These are phyloP conservation scores for Holacanthella duospinosa DNA, from an alignment of 2,888 invertebrate species.

Conservation along the genomic window DNA sequence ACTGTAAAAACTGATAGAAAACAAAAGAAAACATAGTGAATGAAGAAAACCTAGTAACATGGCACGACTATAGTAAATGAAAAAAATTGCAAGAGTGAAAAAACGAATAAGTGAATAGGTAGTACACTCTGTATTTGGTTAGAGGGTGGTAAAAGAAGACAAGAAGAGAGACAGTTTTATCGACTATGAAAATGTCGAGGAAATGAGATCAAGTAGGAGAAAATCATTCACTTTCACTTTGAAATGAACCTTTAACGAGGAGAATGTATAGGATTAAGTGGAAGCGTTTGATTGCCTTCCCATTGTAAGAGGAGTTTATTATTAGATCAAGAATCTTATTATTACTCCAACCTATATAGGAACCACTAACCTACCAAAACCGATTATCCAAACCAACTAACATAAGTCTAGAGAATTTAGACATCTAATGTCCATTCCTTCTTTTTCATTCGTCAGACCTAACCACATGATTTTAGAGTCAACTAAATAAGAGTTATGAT, in stretches of 20 bases:
- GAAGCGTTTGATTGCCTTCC: background rate
- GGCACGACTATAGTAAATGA: background rate
- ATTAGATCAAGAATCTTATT: background rate
- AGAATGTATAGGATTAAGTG: background rate
- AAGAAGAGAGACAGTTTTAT: background rate
- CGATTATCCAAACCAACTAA: too few species aligned
- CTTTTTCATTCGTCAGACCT: background rate
- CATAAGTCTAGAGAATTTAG: background rate
- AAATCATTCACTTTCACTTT: background rate
- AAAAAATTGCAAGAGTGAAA: too few species aligned
- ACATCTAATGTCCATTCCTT: background rate
- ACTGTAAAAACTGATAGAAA: too few species aligned
- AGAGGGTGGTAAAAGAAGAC: background rate
- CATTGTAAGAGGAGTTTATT: background rate
- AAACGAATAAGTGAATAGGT: too few species aligned
- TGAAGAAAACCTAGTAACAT: too few species aligned
- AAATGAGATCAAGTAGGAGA: background rate
- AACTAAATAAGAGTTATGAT: too few species aligned
- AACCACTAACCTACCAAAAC: background rate
- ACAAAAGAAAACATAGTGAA: too few species aligned
- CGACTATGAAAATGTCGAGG: conserved; percentile 3
- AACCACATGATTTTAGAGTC: background rate
- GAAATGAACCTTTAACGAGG: conserved; percentile 5
- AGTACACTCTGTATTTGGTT: background rate
- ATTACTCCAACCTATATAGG: background rate